phyloP scores from a whole-genome alignment of 2,797 vertebrate species.

The Chiloscyllium punctatum region DNA sequence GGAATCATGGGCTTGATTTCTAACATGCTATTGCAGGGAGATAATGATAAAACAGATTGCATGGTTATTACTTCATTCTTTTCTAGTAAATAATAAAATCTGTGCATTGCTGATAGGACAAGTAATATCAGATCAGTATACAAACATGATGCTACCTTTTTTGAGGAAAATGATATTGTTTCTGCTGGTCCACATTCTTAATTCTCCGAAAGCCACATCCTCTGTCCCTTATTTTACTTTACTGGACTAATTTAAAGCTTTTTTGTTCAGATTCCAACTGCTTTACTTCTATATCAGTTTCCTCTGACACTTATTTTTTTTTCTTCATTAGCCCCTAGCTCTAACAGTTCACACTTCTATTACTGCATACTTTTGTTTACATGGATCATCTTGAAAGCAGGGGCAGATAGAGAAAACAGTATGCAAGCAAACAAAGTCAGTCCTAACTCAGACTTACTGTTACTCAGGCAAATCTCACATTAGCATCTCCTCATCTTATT shows the following conservation, averaged over 20 bases:
- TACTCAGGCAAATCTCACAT: neutral
- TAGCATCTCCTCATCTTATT: neutral
- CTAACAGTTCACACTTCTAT: neutral
- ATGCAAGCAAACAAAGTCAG: neutral
- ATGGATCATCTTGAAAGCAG: neutral
- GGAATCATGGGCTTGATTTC: too few species aligned
- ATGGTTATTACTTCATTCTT: neutral
- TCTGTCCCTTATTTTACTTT: neutral
- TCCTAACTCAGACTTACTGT: neutral
- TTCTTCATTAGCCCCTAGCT: neutral
- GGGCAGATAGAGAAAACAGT: neutral
- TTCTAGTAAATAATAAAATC: neutral
- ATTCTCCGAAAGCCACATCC: neutral
- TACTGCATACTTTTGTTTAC: neutral
- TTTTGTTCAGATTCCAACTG: neutral
- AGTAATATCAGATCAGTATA: neutral
- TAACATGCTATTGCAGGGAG: too few species aligned
- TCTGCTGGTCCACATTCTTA: neutral
- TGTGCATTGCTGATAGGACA: neutral
- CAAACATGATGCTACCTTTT: neutral
- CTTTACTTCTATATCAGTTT: neutral
- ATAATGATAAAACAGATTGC: neutral
- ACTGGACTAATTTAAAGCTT: neutral
- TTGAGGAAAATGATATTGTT: neutral
- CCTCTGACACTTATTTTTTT: neutral